Base-by-base conservation (phyloP, 2,797 vertebrate genomes). In the Emys orbicularis region DNA sequence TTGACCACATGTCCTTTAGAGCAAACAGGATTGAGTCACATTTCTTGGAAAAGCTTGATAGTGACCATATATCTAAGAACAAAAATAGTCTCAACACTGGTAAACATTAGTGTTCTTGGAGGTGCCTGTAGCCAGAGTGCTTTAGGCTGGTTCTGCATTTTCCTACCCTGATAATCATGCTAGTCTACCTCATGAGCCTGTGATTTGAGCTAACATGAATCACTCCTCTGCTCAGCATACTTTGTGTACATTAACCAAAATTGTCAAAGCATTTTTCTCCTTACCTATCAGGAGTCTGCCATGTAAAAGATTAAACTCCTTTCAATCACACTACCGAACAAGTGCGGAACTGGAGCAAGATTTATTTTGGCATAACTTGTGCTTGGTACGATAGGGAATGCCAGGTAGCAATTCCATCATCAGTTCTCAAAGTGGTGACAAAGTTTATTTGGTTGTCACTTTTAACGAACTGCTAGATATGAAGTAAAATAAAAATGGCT, bases 351-450 rank as follows among this genome's bases (percentile, higher is more conserved):
- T 54, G 41, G 49, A 93, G 81, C 12, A 93, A 53, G 10, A 93
- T 96, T 95, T 95, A 84, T 87, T 90, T 94, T 95, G 95, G 88
- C 27, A 95, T 93, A 87, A 50, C 56, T n/a, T 85, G 68, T 94
- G 49, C 79, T 89, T 74, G 79, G 49, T 4, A 86, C 82, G 37
- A 57, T 79, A 53, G 5, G 52, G 53, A 76, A 93, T 49, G 72
- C 53, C 92, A 81, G 16, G 31, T 90, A 94, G 68, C 41, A 94
- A 76, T 83, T 84, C 10, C 83, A 88, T 81, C 68, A 88, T 27
- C 89, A 81, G 74, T 49, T 79, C 31, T 50, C 41, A 87, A 57
- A 92, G 83, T 44, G 23, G 25, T 94, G 41, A 96, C 37, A 85
- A 81, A 79, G 56, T 95, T 96, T 95, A 90, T 76, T 89, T 95